These are phyloP conservation scores for Phylloscopus trochiloides DNA, from an alignment of 2,113 vertebrate species.

Conservation along the genomic window DNA sequence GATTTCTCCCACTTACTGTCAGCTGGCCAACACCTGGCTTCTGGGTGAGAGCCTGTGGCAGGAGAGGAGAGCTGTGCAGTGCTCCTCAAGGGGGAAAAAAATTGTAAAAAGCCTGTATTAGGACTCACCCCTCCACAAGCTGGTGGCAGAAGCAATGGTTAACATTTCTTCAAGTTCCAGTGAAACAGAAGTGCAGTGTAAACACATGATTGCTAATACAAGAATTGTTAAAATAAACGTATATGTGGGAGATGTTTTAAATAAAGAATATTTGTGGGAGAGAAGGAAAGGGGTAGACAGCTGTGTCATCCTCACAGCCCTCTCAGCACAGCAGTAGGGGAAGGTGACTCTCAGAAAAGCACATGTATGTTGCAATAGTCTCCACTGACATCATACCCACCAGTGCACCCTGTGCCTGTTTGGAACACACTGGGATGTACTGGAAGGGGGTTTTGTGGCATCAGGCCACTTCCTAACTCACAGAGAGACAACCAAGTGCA, in stretches of 20 bases:
- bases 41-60: background rate
- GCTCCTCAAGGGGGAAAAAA: background rate
- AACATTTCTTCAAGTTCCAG: background rate
- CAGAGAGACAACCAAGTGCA: background rate
- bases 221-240: background rate
- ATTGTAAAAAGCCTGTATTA: background rate
- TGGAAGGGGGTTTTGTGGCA: background rate
- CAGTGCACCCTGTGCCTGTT: background rate
- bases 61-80: background rate
- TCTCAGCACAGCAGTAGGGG: background rate
- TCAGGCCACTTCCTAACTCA: background rate
- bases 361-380: accelerated
- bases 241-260: background rate
- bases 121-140: background rate
- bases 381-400: accelerated
- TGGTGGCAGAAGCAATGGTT: background rate
- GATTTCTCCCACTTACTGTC: background rate
- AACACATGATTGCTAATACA: background rate
- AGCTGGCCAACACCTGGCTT: background rate
- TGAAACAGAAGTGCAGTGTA: background rate
- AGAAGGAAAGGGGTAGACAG: background rate
- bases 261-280: background rate
- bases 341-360: background rate
- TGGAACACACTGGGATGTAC: background rate
- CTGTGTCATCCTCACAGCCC: background rate